Percentiles rank a stretch among this genome's conserved stretches.
Conservation (phyloP, 2,113 vertebrate species). For the Gymnarchus niloticus region DNA sequence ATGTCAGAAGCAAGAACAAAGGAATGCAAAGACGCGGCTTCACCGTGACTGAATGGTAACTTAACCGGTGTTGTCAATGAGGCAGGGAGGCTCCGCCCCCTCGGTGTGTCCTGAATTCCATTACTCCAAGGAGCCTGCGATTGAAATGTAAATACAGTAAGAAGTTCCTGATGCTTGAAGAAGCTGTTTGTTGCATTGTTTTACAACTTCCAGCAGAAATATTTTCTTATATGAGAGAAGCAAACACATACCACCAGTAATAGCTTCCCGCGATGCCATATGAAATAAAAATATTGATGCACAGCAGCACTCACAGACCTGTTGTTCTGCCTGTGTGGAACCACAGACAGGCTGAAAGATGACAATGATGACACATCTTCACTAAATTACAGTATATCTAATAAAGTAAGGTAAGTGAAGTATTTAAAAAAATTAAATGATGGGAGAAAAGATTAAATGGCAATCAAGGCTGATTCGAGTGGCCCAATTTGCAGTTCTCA, state of each 20-base stretch:
- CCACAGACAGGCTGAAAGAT: neutral
- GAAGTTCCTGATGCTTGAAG: conserved; percentile 37
- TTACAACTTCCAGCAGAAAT: conserved; percentile 7
- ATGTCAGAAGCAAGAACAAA: conserved; percentile 24
- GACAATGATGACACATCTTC: neutral
- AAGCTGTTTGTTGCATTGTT: conserved; percentile 22
- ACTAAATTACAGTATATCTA: neutral
- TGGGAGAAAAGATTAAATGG: neutral
- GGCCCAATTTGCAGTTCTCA: too few species aligned
- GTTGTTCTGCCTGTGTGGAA: neutral
- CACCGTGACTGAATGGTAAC: conserved; percentile 30
- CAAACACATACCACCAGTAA: neutral
- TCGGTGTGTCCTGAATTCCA: conserved; percentile 32
- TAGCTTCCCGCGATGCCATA: neutral
- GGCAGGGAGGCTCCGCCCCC: conserved; percentile 50
- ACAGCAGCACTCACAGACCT: neutral
- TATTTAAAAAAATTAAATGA: neutral
- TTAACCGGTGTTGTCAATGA: conserved; percentile 55
- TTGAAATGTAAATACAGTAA: conserved; percentile 62
- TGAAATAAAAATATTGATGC: neutral
- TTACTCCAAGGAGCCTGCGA: conserved; percentile 44
- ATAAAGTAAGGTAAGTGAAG: neutral
- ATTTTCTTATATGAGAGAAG: neutral
- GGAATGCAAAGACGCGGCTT: conserved; percentile 34
- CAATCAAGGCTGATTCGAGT: too few species aligned